Evolutionary conservation across 2,888 invertebrate species (phyloP), one percentile per base, ranked within the genome.

Genomic region (Callimorpha dominula): DNA sequence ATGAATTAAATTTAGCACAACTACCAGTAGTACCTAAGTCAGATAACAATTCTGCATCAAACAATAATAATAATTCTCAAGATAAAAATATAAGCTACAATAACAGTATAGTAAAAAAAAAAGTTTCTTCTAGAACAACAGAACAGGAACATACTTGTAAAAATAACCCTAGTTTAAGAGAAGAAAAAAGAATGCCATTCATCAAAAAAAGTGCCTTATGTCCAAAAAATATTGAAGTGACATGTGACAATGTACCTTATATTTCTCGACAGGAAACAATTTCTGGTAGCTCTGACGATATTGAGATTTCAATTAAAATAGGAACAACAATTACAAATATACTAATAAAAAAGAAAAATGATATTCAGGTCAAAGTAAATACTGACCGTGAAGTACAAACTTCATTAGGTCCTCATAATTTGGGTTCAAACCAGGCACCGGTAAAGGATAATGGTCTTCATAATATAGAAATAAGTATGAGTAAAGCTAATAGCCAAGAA

Each of bases 261-360:
- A 78, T 79, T 71, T 74, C 76, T 69, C 78, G 85, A 20, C 75
- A 77, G 65, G 78, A 85, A 54, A 68, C 68, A 65, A 79, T 84
- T 78, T 67, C 80, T 69, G 78, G 75, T 69, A 78, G 83, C 76
- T 75, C 86, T 49, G 93, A 94, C 79, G 92, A 95, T 74, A 92
- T 95, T 79, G 89, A 93, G 81, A 94, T 95, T 68, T 90, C 91
- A 31, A 93, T 95, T 52, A 94, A 91, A 90, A 88, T 93, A 66
- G 94, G 94, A 15, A 91, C 87, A 78, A 92, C 90, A 49, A 72
- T 92, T 60, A 89, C 95, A 68, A 95, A 94, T 79, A 92, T 95
- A 78, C 81, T 88, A 43, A 94, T 95, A 54, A 91, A 91, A 76
- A 92, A 92, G 76, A 93, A 93, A 63, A 91, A 89, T 85, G 90